These are phyloP conservation scores for Drosophila formosana DNA, from an alignment of 2,888 invertebrate genomes.

Conservation along the genomic window DNA sequence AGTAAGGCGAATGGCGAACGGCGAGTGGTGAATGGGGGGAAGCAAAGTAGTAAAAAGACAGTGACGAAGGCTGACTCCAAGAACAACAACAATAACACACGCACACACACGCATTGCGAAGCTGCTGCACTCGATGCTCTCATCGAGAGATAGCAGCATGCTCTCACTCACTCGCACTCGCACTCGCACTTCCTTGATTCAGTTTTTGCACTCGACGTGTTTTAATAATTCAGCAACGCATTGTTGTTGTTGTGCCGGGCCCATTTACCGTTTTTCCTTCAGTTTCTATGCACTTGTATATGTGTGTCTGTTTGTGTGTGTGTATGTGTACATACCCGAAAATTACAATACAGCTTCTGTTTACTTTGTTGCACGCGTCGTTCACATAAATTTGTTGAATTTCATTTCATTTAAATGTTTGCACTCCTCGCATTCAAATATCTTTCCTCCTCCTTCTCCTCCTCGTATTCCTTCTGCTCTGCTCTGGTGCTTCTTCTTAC, in stretches of 20 bases:
- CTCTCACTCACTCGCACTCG: constrained; percentile 19
- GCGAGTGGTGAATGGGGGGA: constrained; percentile 38
- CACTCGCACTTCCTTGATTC: constrained; percentile 9
- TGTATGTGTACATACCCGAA: constrained; percentile 49
- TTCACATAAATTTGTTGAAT: constrained; percentile 56
- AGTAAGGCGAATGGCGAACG: constrained; percentile 50
- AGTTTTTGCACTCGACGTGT: constrained; percentile 22
- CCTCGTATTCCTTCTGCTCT: constrained; percentile 15
- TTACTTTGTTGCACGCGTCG: constrained; percentile 46
- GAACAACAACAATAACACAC: constrained; percentile 32
- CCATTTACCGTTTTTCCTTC: constrained; percentile 30
- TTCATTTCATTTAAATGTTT: constrained; percentile 71
- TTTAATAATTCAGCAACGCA: constrained; percentile 41
- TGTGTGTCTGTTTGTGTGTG: constrained; percentile 10
- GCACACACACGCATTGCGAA: constrained; percentile 47
- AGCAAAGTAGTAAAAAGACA: constrained; percentile 56
- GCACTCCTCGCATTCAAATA: constrained; percentile 45
- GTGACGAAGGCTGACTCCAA: constrained; percentile 45
- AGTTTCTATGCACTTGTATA: constrained; percentile 10
- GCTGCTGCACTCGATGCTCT: constrained; percentile 48
- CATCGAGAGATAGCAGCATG: constrained; percentile 28
- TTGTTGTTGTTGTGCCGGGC: constrained; percentile 55
- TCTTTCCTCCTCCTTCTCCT: constrained; percentile 8
- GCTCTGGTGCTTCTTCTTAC: constrained; percentile 8
- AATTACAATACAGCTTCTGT: constrained; percentile 23